Base-by-base conservation (phyloP, 2,113 vertebrate genomes). In the Mustela lutreola region DNA sequence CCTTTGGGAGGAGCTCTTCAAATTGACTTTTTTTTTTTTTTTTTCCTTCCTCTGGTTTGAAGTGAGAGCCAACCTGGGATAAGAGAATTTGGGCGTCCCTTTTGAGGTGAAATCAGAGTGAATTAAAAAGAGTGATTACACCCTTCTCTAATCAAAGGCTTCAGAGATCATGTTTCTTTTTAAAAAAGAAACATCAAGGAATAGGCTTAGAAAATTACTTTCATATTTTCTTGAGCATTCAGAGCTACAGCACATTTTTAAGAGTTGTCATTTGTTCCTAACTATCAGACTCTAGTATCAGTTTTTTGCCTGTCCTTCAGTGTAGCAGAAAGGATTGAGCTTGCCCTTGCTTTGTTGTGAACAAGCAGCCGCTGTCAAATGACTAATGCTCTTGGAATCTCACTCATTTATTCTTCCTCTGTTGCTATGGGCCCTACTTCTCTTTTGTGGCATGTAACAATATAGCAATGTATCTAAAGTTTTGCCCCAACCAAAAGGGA, bases 101-200 rank as follows among this genome's bases (percentile, higher is more conserved):
- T 98, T 71, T 95, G 96, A 97, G 97, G 83, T 97, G 94, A 98
- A 98, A 97, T 98, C 97, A 97, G 80, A 98, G 93, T 73, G 95
- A 98, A 97, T 98, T 98, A 96, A 97, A 92, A 98, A 76, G 83
- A 97, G 81, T 78, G 97, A 97, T 98, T 97, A 96, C 24, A 65
- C 39, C 36, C 48, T 97, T 67, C 82, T 97, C 97, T 98, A 97
- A 98, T 98, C 97, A 98, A 95, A 98, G 94, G 87, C 86, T 97
- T 48, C 42, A 84, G 96, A 96, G 88, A 97, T 96, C 95, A 89
- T 73, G 78, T 97, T 98, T 73, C 91, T 95, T 97, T 97, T 97
- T 36, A 58, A 50, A 97, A 96, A 98, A 93, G 95, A 95, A 94
- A 92, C 93, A 95, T 56, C 93, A 93, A 94, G 82, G 14, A 76